Evolutionary conservation across 1,140 invertebrate species (phyloP), one percentile per base, ranked within the genome.

Genomic region (Plectrocnemia conspersa): DNA sequence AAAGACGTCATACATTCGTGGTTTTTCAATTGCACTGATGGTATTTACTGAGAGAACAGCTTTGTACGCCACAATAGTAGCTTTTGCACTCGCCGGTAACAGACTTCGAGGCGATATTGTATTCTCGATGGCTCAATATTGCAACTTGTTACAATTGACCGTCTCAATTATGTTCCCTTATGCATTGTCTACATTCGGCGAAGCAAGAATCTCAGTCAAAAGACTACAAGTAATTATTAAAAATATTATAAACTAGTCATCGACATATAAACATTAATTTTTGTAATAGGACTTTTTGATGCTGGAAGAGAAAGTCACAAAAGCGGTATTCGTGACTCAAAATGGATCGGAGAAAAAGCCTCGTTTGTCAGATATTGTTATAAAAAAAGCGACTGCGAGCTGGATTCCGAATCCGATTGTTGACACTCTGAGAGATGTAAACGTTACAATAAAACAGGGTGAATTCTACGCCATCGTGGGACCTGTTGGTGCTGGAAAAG

Each of bases 401-500:
- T 86, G 83, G 83, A 64, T 68, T 21, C 68, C 75, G 1, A 74
- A 77, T 54, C 70, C 75, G 5, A 83, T 81, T 21, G 75, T 78
- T 2, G 70, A 78, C 53, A 82, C 81, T 0, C 65, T 86, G n/a
- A 74, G 75, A 38, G 77, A 86, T 53, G 75, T 90, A 11, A 78
- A 72, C 33, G 61, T 87, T 10, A 72, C 70, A 2, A 75, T 83
- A 1, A 67, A 73, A 55, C 70, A 78, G 4, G 84, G 85, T 3
- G 77, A 87, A 66, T 75, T 91, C 27, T 68, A 84, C 36, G 84
- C 83, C 9, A 68, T 93, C 1, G 82, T 90, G 24, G 89, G 89
- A 35, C 73, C 83, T 27, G 87, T 92, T 19, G 88, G 88, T 25
- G 74, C 84, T 44, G 89, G 89, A 62, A 92, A 89, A 76, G 84